Conservation (phyloP, 1,140 invertebrate species). For the Amyelois transitella region DNA sequence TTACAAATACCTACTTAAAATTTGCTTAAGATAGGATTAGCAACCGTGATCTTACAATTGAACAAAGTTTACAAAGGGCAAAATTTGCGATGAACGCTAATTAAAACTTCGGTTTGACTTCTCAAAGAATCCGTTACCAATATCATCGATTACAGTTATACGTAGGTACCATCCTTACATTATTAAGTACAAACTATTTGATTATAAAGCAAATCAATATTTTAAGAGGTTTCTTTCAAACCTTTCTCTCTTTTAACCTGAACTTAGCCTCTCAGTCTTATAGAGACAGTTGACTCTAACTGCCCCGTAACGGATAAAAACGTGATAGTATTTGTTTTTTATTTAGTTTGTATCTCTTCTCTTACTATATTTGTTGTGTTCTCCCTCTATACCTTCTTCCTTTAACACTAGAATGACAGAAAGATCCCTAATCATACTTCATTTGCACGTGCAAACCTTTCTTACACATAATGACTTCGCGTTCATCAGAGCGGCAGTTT, state of each 20-base stretch:
- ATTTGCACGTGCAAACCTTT: not conserved
- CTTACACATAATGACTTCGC: not conserved
- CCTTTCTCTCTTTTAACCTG: no score
- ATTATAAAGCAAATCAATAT: no score
- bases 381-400: no score
- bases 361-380: not conserved
- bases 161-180: no score
- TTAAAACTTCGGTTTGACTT: slow-evolving; percentile 2
- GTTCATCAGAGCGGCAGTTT: slow-evolving; percentile 14
- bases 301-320: not conserved
- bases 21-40: not conserved
- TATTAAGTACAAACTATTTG: no score
- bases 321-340: not conserved
- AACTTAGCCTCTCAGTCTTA: no score
- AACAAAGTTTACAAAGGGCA: not conserved
- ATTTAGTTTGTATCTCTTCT: not conserved
- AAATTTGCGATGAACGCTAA: not conserved
- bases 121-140: not conserved
- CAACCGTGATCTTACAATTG: not conserved
- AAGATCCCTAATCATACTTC: not conserved
- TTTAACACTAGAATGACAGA: no score
- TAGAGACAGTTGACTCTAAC: no score
- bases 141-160: no score
- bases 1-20: not conserved
- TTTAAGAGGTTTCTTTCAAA: no score